These are phyloP conservation scores for Pyrocoelia pectoralis DNA, from an alignment of 2,888 invertebrate genomes.

Conservation along the genomic window DNA sequence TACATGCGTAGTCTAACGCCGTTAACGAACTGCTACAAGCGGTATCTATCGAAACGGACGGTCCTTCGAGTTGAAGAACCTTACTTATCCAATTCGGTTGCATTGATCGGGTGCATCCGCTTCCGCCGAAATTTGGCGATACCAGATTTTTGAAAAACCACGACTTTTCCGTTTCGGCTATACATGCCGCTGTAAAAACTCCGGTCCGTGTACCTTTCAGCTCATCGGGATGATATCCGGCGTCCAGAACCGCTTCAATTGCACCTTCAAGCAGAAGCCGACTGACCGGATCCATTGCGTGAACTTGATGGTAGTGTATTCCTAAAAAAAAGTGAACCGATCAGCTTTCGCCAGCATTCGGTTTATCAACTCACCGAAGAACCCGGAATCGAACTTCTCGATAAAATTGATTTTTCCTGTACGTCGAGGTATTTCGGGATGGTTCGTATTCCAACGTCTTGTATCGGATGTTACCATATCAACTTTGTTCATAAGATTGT, in stretches of 20 bases:
- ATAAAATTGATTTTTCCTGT: conserved; percentile 71
- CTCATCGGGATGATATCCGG: conserved; percentile 71
- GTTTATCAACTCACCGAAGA: conserved; percentile 65
- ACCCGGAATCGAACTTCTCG: conserved; percentile 64
- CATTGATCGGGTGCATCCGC: conserved; percentile 87
- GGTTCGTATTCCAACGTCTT: conserved; percentile 77
- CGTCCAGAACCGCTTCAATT: conserved; percentile 67
- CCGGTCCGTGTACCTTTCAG: conserved; percentile 78
- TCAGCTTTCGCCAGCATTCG: no score
- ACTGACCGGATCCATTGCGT: conserved; percentile 66
- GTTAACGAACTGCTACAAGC: conserved; percentile 95
- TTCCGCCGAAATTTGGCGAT: conserved; percentile 58
- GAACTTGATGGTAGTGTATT: conserved; percentile 73
- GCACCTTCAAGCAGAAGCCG: conserved; percentile 66
- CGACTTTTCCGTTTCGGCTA: conserved; percentile 80
- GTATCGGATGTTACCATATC: conserved; percentile 86
- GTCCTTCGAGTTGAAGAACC: conserved; percentile 86
- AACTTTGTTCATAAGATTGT: conserved; percentile 77
- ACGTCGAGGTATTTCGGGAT: conserved; percentile 65
- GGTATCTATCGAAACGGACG: conserved; percentile 88
- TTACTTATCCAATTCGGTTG: conserved; percentile 92
- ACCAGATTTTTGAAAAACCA: conserved; percentile 64
- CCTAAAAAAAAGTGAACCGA: not conserved
- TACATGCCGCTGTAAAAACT: no score
- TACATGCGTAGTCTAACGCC: conserved; percentile 84